phyloP scores from a whole-genome alignment of 2,113 vertebrate species.

The Xyrauchen texanus region DNA sequence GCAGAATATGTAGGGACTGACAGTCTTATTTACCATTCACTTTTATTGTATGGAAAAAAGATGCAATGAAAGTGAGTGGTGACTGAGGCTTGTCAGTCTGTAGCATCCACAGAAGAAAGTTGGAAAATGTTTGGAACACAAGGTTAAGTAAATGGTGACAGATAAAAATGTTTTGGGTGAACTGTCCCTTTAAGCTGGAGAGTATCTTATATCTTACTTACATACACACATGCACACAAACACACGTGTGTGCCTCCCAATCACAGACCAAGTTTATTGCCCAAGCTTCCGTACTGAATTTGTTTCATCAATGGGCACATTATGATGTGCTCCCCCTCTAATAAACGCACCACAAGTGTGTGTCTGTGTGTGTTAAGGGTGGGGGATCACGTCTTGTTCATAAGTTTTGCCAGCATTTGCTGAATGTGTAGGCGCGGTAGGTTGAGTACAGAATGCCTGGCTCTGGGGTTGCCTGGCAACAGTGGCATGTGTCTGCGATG shows the following conservation, averaged over 20 bases:
- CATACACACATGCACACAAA: not conserved
- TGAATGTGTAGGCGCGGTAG: slow-evolving; percentile 93
- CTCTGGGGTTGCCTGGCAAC: slow-evolving; percentile 88
- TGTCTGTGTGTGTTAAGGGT: slow-evolving; percentile 16
- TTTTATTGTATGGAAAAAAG: too few species aligned
- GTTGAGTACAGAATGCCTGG: slow-evolving; percentile 93
- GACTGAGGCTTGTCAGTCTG: too few species aligned
- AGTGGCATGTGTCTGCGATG: slow-evolving; percentile 68
- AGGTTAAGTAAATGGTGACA: too few species aligned
- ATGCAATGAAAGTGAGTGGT: too few species aligned
- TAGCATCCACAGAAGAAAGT: too few species aligned
- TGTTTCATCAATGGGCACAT: not conserved
- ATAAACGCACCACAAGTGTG: not conserved
- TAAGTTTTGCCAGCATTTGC: slow-evolving; percentile 96
- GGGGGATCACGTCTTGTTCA: slow-evolving; percentile 80
- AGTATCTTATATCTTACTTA: too few species aligned
- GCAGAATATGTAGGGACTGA: too few species aligned
- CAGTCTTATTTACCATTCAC: too few species aligned
- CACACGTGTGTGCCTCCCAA: slow-evolving; percentile 8
- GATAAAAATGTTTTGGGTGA: too few species aligned
- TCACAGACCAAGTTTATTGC: slow-evolving; percentile 54
- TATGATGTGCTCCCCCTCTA: not conserved
- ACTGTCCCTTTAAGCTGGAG: too few species aligned
- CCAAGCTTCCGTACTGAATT: slow-evolving; percentile 5
- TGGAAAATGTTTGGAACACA: too few species aligned